Evolutionary conservation across 2,888 invertebrate species (phyloP), one percentile per base, ranked within the genome.

Genomic region (Lymantria monacha): DNA sequence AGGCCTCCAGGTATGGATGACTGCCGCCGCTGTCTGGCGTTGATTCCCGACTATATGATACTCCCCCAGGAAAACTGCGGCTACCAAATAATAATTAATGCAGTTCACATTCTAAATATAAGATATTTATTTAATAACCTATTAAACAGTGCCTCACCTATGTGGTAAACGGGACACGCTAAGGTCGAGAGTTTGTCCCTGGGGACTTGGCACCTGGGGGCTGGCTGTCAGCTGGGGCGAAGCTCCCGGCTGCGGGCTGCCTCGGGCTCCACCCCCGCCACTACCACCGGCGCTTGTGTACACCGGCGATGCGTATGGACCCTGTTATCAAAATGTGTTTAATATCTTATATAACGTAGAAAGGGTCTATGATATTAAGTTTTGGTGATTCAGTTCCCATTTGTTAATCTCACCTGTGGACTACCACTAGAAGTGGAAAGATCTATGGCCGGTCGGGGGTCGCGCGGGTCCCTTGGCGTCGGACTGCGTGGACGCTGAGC

Each of bases 121-220:
- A 44, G 43, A 47, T 30, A 48, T 10, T 14, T 41, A 45, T 31
- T 30, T 12, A 49, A 47, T 33, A 49, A 54, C 54, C 63, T 62
- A 61, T 57, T 46, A 51, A 57, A 64, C 44, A 55, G 54, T 78
- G 83, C 85, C 89, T 89, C 92, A 96, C 96, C 96, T 96, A 93
- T 96, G 96, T 81, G 95, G 94, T 85, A 96, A 93, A 86, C 96
- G 93, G 87, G 95, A 96, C 72, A 97, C 96, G 87, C 96, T 96
- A 83, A 97, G 94, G 92, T 97, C 97, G 84, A 97, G 93, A 72
- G 97, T 97, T 86, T 97, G 97, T 72, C 97, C 97, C 92, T 97
- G 97, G 60, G 97, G 97, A 92, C 96, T 97, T 77, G 97, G 96
- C 88, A 96, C 96, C 92, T 96, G 96, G 63, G 96, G 96, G 91